Conservation (phyloP, 2,113 vertebrate species). For the Malurus melanocephalus region DNA sequence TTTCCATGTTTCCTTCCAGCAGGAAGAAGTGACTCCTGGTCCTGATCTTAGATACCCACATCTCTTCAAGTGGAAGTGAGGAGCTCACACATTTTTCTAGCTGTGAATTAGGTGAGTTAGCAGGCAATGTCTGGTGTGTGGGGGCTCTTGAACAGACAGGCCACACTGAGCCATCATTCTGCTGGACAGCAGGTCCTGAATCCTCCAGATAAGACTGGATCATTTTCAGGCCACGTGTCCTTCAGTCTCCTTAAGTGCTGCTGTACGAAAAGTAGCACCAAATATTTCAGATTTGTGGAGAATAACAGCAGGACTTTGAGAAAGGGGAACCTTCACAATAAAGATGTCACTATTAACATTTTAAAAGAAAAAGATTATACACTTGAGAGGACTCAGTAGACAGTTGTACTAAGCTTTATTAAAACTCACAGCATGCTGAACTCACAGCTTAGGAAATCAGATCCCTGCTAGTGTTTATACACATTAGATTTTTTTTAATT, state of each 20-base stretch:
- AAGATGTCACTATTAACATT: not conserved
- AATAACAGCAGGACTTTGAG: not conserved
- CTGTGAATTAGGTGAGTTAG: not conserved
- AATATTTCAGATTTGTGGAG: not conserved
- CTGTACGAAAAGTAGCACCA: not conserved
- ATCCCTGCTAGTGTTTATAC: not conserved
- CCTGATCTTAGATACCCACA: not conserved
- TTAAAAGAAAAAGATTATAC: not conserved
- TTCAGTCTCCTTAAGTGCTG: not conserved
- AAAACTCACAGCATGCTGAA: constrained; percentile 34
- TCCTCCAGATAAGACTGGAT: not conserved
- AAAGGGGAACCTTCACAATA: not conserved
- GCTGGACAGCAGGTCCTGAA: not conserved
- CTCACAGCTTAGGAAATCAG: not conserved
- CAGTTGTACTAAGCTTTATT: constrained; percentile 6
- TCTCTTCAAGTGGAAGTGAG: not conserved
- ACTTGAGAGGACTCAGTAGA: not conserved
- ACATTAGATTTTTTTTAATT: not conserved
- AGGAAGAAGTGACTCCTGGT: not conserved
- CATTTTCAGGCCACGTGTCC: accelerated
- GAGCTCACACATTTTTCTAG: not conserved
- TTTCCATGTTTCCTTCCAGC: accelerated
- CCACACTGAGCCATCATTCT: not conserved
- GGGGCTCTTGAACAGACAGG: not conserved
- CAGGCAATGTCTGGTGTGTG: not conserved